Conservation (phyloP, 2,113 vertebrate species). For the Prochilodus magdalenae region DNA sequence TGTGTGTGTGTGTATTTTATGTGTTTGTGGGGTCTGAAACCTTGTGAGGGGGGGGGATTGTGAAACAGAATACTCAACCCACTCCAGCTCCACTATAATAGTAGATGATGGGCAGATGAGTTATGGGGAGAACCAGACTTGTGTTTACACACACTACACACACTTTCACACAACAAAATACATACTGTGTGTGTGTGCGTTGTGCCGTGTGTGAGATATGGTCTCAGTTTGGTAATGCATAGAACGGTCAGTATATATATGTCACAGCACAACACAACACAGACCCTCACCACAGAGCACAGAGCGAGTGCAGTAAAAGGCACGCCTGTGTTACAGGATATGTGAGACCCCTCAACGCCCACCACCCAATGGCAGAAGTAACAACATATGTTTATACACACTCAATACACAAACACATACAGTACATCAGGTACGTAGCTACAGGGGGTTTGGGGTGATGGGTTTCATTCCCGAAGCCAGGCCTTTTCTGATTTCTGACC, state of each 20-base stretch:
- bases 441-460: too few relatives aligned
- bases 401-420: slow-evolving; percentile 8
- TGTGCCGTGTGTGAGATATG: slow-evolving; percentile 14
- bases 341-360: slow-evolving; percentile 18
- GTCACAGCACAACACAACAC: slow-evolving; percentile 14
- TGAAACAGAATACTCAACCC: too few relatives aligned
- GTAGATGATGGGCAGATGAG: too few relatives aligned
- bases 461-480: too few relatives aligned
- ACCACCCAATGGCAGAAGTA: slow-evolving; percentile 29
- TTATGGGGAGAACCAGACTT: neutral
- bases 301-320: slow-evolving; percentile 17
- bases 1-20: slow-evolving; percentile 34
- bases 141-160: too few relatives aligned
- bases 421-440: too few relatives aligned
- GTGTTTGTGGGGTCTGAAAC: neutral
- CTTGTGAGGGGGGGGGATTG: too few relatives aligned
- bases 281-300: neutral
- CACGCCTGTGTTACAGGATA: slow-evolving; percentile 31
- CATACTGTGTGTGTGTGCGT: neutral
- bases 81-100: too few relatives aligned
- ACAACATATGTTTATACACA: slow-evolving; percentile 50
- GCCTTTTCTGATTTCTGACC: too few relatives aligned
- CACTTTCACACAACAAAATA: too few relatives aligned
- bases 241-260: slow-evolving; percentile 34
- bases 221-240: slow-evolving; percentile 34